Evolutionary conservation across 2,888 invertebrate species (phyloP), one percentile per base, ranked within the genome.

Genomic region (Nebria salina): DNA sequence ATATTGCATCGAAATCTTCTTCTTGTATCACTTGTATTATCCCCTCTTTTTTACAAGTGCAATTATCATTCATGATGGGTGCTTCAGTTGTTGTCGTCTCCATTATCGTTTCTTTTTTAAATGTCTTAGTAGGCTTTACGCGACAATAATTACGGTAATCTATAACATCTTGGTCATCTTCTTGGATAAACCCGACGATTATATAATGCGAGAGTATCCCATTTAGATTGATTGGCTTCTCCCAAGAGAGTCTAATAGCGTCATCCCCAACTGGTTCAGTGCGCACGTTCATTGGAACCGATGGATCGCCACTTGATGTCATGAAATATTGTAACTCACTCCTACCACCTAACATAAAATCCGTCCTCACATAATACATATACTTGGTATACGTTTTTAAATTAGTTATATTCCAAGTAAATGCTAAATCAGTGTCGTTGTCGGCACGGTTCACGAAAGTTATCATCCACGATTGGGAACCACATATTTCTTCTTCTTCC

Each of bases 361-460:
- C 86, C 0, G 94, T 93, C 86, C 94, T 93, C 11, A 97, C 91
- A 86, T 95, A 94, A 81, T 92, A 92, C 0, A 93, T 94, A 87
- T 97, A 97, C 72, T 90, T 90, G 0, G 94, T 94, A 87, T 91
- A 92, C 0, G 94, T 93, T 82, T 91, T 89, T 20, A 96, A 88
- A 72, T 90, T 88, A 0, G 88, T 85, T 26, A 92, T 85, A 41
- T 70, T 76, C 43, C 34, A 77, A 9, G 34, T 81, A 75, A 70
- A 81, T 65, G 25, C 25, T 9, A 84, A 77, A 2, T 83, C 82
- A 8, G 83, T 83, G 74, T 85, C 86, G n/a, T 84, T 85, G 41
- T 83, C 82, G 13, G 80, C 77, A 66, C 15, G 83, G 80, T 26
- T 86, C 83, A 75, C 85, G 85, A 65, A 85, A 81, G 75, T 85